A percentile compares a stretch with the other conserved stretches of the same genome.
Conservation (phyloP, 2,797 vertebrate species). For the Pseudochromis fuscus region DNA sequence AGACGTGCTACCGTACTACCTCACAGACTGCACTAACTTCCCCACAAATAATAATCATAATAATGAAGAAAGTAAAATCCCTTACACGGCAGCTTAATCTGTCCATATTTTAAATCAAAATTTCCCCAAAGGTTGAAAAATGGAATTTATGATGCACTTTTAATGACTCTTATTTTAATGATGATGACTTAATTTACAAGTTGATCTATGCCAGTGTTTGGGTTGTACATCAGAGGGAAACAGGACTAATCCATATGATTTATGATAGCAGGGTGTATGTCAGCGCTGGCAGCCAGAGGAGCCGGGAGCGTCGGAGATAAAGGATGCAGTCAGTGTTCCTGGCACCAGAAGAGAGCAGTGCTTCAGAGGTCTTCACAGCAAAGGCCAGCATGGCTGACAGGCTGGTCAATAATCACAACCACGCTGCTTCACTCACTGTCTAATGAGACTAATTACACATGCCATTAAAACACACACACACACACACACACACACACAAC, state of each 20-base stretch:
- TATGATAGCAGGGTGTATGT: conserved; percentile 33
- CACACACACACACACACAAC: conserved; percentile 7
- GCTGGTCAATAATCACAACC: conserved; percentile 67
- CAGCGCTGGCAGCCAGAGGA: conserved; percentile 21
- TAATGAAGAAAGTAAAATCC: not conserved
- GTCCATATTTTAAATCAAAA: not conserved
- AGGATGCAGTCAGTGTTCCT: conserved; percentile 54
- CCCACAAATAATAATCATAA: not conserved
- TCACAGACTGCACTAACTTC: not conserved
- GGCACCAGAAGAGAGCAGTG: conserved; percentile 51
- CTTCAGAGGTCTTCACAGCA: conserved; percentile 47
- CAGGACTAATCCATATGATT: conserved; percentile 30
- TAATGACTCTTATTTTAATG: conserved; percentile 7
- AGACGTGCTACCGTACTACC: no score
- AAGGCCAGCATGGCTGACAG: conserved; percentile 62
- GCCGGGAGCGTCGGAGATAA: conserved; percentile 26
- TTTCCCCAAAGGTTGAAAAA: conserved; percentile 3
- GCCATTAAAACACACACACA: conserved; percentile 43
- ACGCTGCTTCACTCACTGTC: conserved; percentile 51
- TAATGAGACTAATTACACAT: conserved; percentile 72
- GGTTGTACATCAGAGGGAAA: conserved; percentile 17
- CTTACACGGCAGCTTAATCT: not conserved
- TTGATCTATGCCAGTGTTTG: conserved; percentile 33
- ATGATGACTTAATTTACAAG: conserved; percentile 11
- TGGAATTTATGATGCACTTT: not conserved